Conservation (phyloP, 1,140 invertebrate species). For the Heterodera schachtii region DNA sequence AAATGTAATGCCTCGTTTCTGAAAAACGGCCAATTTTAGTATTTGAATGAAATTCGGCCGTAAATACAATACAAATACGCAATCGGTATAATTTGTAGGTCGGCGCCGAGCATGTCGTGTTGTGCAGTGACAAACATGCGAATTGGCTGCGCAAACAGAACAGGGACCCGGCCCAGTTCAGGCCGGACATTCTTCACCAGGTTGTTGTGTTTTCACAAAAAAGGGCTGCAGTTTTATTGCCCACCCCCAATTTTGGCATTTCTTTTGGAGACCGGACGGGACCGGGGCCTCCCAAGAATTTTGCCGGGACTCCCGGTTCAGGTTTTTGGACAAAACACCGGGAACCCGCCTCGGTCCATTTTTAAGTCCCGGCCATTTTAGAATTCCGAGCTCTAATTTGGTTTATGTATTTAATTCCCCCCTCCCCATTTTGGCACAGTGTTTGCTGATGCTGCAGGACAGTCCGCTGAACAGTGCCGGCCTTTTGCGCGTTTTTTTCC, state of each 20-base stretch:
- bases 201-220: slow-evolving; percentile 42
- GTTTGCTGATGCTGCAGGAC: slow-evolving; percentile 71
- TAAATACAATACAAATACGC: slow-evolving; percentile 23
- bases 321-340: too few species aligned
- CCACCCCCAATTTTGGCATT: too few species aligned
- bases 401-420: slow-evolving; percentile 31
- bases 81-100: slow-evolving; percentile 63
- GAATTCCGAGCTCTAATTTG: slow-evolving; percentile 1
- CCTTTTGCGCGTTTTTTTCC: slow-evolving; percentile 81
- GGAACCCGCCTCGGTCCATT: too few species aligned
- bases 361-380: too few species aligned
- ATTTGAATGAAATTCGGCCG: neutral
- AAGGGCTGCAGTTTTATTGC: too few species aligned
- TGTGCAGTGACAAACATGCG: slow-evolving; percentile 69
- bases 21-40: too few species aligned
- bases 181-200: slow-evolving; percentile 71
- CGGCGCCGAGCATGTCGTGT: slow-evolving; percentile 68
- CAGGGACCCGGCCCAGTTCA: slow-evolving; percentile 67
- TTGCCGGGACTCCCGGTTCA: too few species aligned
- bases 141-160: slow-evolving; percentile 67
- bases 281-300: too few species aligned
- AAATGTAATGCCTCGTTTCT: too few species aligned
- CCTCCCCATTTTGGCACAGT: slow-evolving; percentile 64
- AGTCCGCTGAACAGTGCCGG: slow-evolving; percentile 71
- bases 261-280: too few species aligned